Conservation (phyloP, 2,113 vertebrate genomes). For the Seriola aureovittata region DNA sequence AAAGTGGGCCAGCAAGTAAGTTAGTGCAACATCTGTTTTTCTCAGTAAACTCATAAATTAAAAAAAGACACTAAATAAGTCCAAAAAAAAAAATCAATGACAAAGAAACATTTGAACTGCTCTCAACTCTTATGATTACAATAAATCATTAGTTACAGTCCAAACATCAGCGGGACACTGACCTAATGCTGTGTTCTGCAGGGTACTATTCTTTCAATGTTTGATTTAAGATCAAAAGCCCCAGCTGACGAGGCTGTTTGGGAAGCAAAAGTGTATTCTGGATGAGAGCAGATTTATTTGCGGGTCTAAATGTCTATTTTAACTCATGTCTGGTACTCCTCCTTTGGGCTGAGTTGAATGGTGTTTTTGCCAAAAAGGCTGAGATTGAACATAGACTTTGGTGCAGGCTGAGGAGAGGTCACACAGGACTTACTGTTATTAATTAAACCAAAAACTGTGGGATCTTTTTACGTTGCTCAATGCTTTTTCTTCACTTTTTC, state of each 20-base stretch:
- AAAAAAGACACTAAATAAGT: slow-evolving; percentile 10
- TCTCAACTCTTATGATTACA: slow-evolving; percentile 63
- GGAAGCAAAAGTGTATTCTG: slow-evolving; percentile 75
- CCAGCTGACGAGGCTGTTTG: slow-evolving; percentile 69
- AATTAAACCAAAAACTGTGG: slow-evolving; percentile 32
- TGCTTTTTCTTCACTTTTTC: slow-evolving; percentile 4
- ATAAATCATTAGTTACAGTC: slow-evolving; percentile 71
- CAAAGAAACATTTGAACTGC: slow-evolving; percentile 45
- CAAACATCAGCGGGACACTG: slow-evolving; percentile 66
- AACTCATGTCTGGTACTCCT: slow-evolving; percentile 79
- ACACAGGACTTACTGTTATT: slow-evolving; percentile 54
- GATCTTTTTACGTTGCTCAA: neutral
- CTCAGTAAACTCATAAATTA: slow-evolving; percentile 36
- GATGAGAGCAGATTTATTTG: slow-evolving; percentile 72
- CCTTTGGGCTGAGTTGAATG: slow-evolving; percentile 54
- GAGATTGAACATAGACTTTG: slow-evolving; percentile 57
- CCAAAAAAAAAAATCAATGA: slow-evolving; percentile 31
- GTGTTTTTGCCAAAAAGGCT: slow-evolving; percentile 75
- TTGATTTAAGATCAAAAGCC: slow-evolving; percentile 72
- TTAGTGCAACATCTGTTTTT: slow-evolving; percentile 59
- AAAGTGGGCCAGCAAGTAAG: neutral
- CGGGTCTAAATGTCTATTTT: slow-evolving; percentile 72
- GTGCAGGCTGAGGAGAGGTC: slow-evolving; percentile 53
- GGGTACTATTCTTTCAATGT: slow-evolving; percentile 67
- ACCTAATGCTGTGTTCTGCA: slow-evolving; percentile 66